Conservation (phyloP, 2,888 invertebrate genomes). For the Scaptomyza tumidula region DNA sequence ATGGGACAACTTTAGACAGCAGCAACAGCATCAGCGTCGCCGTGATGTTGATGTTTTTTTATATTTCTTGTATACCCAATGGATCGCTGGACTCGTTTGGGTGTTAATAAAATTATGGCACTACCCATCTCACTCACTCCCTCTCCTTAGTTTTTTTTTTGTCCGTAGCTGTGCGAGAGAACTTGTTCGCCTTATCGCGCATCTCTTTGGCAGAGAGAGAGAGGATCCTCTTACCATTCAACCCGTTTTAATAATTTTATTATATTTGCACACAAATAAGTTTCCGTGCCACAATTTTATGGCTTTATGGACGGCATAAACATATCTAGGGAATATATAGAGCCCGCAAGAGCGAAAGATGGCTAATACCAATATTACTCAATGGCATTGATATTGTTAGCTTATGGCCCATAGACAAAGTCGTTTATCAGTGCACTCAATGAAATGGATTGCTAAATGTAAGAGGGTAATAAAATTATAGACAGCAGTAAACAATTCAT, state of each 20-base stretch:
- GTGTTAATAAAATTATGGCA: slow-evolving; percentile 75
- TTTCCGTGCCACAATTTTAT: slow-evolving; percentile 59
- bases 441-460: slow-evolving; percentile 35
- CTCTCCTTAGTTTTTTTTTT: slow-evolving; percentile 21
- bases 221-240: slow-evolving; percentile 67
- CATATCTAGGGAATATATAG: slow-evolving; percentile 28
- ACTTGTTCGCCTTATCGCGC: slow-evolving; percentile 53
- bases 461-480: slow-evolving; percentile 1
- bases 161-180: slow-evolving; percentile 17
- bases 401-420: slow-evolving; percentile 27
- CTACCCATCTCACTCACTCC: slow-evolving; percentile 39
- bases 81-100: slow-evolving; percentile 53
- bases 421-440: slow-evolving; percentile 48
- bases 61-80: slow-evolving; percentile 14
- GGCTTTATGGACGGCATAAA: slow-evolving; percentile 55
- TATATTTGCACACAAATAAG: slow-evolving; percentile 73
- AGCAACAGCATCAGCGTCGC: not conserved
- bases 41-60: slow-evolving; percentile 17
- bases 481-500: not conserved
- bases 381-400: slow-evolving; percentile 52
- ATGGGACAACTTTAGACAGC: slow-evolving; percentile 61
- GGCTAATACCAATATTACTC: slow-evolving; percentile 36
- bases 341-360: slow-evolving; percentile 5
- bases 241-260: slow-evolving; percentile 73
- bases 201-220: slow-evolving; percentile 31